A percentile compares a stretch with the other conserved stretches of the same genome.
Evolutionary conservation across 2,888 invertebrate genomes (phyloP).

Genomic region (Dione juno): DNA sequence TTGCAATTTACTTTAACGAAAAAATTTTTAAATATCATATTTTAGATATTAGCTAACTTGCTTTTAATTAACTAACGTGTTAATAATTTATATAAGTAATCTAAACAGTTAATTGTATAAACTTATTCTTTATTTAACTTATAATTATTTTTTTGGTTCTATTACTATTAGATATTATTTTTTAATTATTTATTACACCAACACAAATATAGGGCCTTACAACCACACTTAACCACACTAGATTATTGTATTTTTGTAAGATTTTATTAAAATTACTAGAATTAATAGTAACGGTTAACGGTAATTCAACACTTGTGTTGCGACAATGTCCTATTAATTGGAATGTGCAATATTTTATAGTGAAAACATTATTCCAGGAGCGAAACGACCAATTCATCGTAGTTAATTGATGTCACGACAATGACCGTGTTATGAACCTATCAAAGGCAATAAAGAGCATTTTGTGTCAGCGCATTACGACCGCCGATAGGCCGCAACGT

Average conservation of each 20-base stretch:
- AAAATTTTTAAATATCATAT: no score
- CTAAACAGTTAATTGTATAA: no score
- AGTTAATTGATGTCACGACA: constrained; percentile 65
- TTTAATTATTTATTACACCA: no score
- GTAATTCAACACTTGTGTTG: not conserved
- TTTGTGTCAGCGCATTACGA: constrained; percentile 46
- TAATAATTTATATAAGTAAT: no score
- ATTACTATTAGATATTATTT: no score
- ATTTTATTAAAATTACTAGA: not conserved
- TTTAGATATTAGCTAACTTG: no score
- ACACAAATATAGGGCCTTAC: no score
- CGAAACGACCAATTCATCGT: constrained; percentile 57
- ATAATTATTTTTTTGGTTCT: not conserved
- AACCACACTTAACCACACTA: no score
- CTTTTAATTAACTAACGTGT: no score
- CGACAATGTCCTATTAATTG: constrained; percentile 53
- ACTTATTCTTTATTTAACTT: no score
- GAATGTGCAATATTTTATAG: constrained; percentile 55
- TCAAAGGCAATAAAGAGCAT: constrained; percentile 55
- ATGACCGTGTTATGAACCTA: constrained; percentile 61
- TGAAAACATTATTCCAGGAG: constrained; percentile 54
- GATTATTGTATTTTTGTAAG: no score
- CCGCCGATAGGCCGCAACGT: constrained; percentile 39
- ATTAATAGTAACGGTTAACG: constrained; percentile 12
- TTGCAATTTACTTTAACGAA: no score